These are phyloP conservation scores for Crotalus helleri DNA, from an alignment of 2,113 vertebrate species.

Conservation along the genomic window DNA sequence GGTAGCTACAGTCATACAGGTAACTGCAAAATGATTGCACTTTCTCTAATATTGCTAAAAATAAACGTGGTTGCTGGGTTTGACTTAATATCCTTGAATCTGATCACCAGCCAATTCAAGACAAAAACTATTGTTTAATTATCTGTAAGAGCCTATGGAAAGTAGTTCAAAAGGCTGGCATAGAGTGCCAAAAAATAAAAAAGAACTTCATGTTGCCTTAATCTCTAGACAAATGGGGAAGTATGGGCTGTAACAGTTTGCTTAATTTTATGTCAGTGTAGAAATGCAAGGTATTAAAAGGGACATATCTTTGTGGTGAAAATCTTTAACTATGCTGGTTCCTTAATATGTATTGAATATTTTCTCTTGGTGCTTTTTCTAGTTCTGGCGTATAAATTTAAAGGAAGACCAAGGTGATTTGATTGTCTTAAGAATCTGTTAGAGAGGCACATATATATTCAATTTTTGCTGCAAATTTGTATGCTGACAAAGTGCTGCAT, in stretches of 20 bases:
- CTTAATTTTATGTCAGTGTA: neutral
- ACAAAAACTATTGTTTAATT: neutral
- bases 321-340: neutral
- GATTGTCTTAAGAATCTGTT: neutral
- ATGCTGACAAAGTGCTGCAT: neutral
- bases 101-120: neutral
- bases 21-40: constrained; percentile 48
- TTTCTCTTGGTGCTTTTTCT: neutral
- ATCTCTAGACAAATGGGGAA: neutral
- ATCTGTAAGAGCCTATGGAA: neutral
- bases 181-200: neutral
- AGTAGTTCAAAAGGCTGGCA: neutral
- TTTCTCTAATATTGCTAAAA: neutral
- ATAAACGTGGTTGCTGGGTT: neutral
- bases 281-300: neutral
- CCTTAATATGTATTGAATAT: neutral
- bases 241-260: neutral
- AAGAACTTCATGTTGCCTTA: neutral
- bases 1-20: constrained; percentile 97
- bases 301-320: neutral
- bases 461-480: neutral
- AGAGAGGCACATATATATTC: neutral
- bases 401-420: neutral
- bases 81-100: neutral
- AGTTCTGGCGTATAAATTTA: neutral